Percentiles rank a stretch among this genome's conserved stretches.
These are phyloP conservation scores for Zalophus californianus DNA, from an alignment of 2,797 vertebrate genomes.

Conservation along the genomic window DNA sequence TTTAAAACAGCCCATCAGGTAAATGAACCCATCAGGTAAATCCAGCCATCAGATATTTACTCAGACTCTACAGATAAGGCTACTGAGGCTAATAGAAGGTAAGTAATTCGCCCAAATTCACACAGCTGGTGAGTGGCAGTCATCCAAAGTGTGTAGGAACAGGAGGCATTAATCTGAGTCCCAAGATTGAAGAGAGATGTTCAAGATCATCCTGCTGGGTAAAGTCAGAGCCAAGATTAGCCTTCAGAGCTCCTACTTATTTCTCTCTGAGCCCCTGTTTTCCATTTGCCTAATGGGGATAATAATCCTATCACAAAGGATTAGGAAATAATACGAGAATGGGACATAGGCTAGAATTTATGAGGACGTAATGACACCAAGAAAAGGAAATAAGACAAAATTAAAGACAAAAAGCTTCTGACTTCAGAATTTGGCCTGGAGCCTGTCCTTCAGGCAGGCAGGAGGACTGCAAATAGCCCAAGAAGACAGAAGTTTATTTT, in stretches of 20 bases:
- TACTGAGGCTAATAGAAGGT: conserved; percentile 23
- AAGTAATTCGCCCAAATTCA: conserved; percentile 34
- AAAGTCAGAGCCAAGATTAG: conserved; percentile 49
- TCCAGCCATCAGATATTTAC: conserved; percentile 17
- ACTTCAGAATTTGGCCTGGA: conserved; percentile 13
- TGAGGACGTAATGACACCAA: conserved; percentile 3
- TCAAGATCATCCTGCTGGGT: not conserved
- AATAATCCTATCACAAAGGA: conserved; percentile 25
- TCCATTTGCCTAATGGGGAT: not conserved
- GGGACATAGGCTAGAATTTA: conserved; percentile 29
- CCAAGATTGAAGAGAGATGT: not conserved
- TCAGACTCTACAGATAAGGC: conserved; percentile 21
- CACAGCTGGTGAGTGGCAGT: not conserved
- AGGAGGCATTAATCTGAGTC: conserved; percentile 7
- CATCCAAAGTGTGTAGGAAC: not conserved
- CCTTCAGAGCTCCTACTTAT: not conserved
- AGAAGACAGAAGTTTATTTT: conserved; percentile 40
- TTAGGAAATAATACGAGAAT: conserved; percentile 28
- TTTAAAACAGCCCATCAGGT: conserved; percentile 1
- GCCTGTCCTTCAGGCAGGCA: not conserved
- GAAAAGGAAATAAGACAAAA: conserved; percentile 36
- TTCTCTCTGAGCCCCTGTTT: conserved; percentile 2
- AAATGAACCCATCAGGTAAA: not conserved
- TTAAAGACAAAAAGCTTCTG: conserved; percentile 16
- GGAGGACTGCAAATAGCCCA: not conserved